Base-by-base conservation (phyloP, 2,113 vertebrate species). In the Brachionichthys hirsutus region DNA sequence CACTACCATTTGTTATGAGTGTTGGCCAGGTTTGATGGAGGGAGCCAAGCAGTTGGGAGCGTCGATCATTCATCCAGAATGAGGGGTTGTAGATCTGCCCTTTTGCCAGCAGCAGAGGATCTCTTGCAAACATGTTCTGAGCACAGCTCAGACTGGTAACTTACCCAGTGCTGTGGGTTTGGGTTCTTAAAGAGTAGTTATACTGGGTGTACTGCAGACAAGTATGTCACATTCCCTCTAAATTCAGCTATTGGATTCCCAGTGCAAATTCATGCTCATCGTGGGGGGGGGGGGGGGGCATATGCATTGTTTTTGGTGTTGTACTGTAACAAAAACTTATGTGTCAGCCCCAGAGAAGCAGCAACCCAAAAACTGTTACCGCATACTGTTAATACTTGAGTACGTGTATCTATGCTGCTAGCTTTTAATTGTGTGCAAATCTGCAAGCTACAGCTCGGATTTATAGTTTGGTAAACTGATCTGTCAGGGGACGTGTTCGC, bases 1-100 rank as follows among this genome's bases (percentile, higher is more conserved):
- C 64, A 67, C 86, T 74, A 84, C 89, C 88, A 92, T 92, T 92
- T 92, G 91, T 92, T 92, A 92, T 86, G 78, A 85, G 83, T 44
- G 78, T 77, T 88, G 89, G 87, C 86, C 84, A 82, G 81, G 77
- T 88, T 89, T 90, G 89, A 88, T 90, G 83, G 86, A 90, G 78
- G 85, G 74, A 84, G 78, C 75, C 53, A 62, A 81, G 86, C 82
- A 78, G 75, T 77, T 72, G 47, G 83, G 76, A 85, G 72, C 73
- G 69, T 84, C 84, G 82, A 89, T 89, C 88, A 89, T 86, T 90
- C 89, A 90, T 85, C 81, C 70, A 76, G 84, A 82, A 87, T 82
- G 74, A 85, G 82, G 66, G 53, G 36, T 73, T 67, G 76, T 41
- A 71, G 78, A 69, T 73, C 73, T 63, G 69, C 59, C 82, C 54